Evolutionary conservation across 2,797 vertebrate species (phyloP).

Genomic region (Danio aesculapii): DNA sequence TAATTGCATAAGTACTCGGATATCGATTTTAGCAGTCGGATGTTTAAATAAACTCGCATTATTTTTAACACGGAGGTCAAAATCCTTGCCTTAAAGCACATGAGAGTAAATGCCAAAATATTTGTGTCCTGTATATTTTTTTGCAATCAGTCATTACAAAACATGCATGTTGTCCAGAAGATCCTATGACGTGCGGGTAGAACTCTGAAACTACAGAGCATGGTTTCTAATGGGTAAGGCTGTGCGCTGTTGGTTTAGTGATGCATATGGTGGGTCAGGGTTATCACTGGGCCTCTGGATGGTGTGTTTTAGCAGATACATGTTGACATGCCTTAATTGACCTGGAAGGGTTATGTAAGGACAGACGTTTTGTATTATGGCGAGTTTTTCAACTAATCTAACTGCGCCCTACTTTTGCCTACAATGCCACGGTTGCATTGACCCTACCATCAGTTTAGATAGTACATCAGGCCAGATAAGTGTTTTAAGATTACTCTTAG

Average conservation of each 20-base stretch:
- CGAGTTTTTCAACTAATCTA: background rate
- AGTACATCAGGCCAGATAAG: background rate
- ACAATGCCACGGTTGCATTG: background rate
- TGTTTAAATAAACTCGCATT: background rate
- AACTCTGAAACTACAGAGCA: background rate
- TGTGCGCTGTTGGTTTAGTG: slow-evolving; percentile 31
- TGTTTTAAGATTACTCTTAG: slow-evolving; percentile 3
- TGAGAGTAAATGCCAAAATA: background rate
- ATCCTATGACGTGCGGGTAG: background rate
- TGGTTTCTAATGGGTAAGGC: background rate
- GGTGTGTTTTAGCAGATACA: background rate
- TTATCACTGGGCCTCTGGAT: slow-evolving; percentile 11
- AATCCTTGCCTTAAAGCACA: background rate
- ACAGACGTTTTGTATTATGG: background rate
- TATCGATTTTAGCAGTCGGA: background rate
- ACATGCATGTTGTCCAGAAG: background rate
- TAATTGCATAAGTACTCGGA: background rate
- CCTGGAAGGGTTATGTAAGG: background rate
- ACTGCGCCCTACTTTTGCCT: background rate
- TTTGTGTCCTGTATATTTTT: background rate
- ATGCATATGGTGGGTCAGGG: slow-evolving; percentile 1
- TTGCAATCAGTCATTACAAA: background rate
- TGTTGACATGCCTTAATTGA: slow-evolving; percentile 28
- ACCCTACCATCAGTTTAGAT: background rate
- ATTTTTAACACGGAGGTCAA: background rate